Evolutionary conservation across 2,888 invertebrate genomes (phyloP), one percentile per base, ranked within the genome.

Genomic region (Opisthograptis luteolata): DNA sequence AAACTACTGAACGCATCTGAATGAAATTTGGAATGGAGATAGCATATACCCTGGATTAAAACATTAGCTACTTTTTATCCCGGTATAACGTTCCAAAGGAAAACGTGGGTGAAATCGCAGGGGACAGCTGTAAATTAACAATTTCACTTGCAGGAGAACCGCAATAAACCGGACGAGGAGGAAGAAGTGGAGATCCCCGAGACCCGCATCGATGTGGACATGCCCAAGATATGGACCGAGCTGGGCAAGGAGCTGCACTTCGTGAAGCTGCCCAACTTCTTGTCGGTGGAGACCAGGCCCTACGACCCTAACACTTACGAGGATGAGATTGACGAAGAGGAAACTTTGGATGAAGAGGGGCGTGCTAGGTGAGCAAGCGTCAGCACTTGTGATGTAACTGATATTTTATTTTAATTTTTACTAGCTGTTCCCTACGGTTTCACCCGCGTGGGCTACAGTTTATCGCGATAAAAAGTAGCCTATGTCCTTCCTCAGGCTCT

Each of bases 271-370:
- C 99, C 99, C 1, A 99, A 99, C 86, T 99, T 99, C 85, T 93
- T 99, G 72, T 99, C 98, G 0, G 98, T 99, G 27, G 99, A 99
- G 81, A 98, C 98, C 0, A 92, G 99, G 58, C 99, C 99, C 0
- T 99, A 98, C 75, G 99, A 99, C 76, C 94, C 95, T 0, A 95
- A 94, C 54, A 97, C 97, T 0, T 99, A 99, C 78, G 99, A 99
- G 79, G 99, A 99, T 85, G 99, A 99, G 90, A 97, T 99, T 61
- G 99, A 99, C 75, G 99, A 99, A 68, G 99, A 99, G 79, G 99
- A 99, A 80, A 97, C 97, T 0, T 87, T 98, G 64, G 99, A 99
- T 76, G 99, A 99, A 73, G 99, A 99, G 90, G 99, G 99, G 70
- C 92, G 99, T 51, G 96, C 97, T 3, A 93, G 96, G 93, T 93